phyloP scores from a whole-genome alignment of 2,888 invertebrate genomes.

The Drosophila picticornis region DNA sequence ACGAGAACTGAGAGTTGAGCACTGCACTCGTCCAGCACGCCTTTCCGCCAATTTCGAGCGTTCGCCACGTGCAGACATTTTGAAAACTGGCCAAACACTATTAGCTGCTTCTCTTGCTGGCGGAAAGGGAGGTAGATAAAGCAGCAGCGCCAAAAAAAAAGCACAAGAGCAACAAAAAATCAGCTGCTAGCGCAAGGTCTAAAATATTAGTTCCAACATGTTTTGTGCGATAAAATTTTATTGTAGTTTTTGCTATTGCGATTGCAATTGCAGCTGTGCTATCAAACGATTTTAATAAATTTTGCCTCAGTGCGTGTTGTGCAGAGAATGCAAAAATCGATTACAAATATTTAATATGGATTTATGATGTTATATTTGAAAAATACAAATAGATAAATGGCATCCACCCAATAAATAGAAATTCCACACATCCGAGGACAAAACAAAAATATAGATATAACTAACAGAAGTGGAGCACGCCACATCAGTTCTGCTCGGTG shows the following conservation, averaged over 20 bases:
- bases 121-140: background rate
- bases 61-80: constrained; percentile 40
- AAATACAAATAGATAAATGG: constrained; percentile 11
- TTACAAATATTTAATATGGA: constrained; percentile 45
- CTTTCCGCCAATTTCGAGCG: constrained; percentile 45
- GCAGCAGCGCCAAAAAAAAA: constrained; percentile 6
- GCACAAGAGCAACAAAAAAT: background rate
- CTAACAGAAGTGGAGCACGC: too few relatives aligned
- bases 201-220: constrained; percentile 80
- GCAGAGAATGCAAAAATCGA: constrained; percentile 31
- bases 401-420: background rate
- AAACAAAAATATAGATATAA: background rate
- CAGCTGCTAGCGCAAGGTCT: constrained; percentile 45
- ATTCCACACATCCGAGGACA: background rate
- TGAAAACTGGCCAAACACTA: constrained; percentile 81
- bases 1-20: constrained; percentile 7
- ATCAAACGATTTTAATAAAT: constrained; percentile 46
- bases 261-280: constrained; percentile 26
- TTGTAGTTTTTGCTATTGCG: constrained; percentile 35
- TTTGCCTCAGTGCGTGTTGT: constrained; percentile 7
- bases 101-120: constrained; percentile 61
- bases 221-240: constrained; percentile 73
- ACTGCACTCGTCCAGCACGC: constrained; percentile 19
- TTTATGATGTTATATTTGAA: constrained; percentile 39
- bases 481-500: background rate